Base-by-base conservation (phyloP, 2,888 invertebrate species). In the Caenorhabditis becei region DNA sequence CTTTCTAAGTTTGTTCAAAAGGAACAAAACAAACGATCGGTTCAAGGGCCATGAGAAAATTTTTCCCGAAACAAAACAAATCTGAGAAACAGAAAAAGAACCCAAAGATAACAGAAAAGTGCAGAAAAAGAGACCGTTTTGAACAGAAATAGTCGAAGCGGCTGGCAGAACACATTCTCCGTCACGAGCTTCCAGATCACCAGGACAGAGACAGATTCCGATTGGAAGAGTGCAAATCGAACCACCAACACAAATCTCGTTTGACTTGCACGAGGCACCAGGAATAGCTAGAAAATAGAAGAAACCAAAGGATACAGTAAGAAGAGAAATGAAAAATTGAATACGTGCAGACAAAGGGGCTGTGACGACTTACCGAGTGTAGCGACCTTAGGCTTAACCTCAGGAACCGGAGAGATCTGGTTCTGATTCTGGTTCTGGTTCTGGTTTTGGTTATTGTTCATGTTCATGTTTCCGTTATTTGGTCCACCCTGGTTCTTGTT, bases 221-320 rank as follows among this genome's bases (percentile, higher is more conserved):
- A 89, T 85, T 7, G 89, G 88, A 59, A 83, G 83, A 26, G 88
- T 85, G 71, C 90, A 90, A 35, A 87, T 77, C 16, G 89, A 87
- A 26, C 91, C 91, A 24, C 90, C 91, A 7, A 82, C 79, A 78
- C 90, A 90, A 70, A 86, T 77, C 79, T 90, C 89, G 59, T 88
- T 87, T 23, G 81, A 83, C 28, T 85, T 83, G 66, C 90, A 90
- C 16, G 87, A 86, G n/a, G 83, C 79, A 35, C 90, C 90, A 56
- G 89, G 88, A 47, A 74, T 72, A 59, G 77, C 82, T 82, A 66
- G 67, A 78, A 77, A 69, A 80, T 58, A 53, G 54, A 54, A 63
- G 56, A 47, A 74, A 71, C 66, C 65, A 66, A 79, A 62, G 53
- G 53, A 44, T 74, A 63, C 67, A 54, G 63, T 66, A 62, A 53